Evolutionary conservation across 2,113 vertebrate genomes (phyloP), one percentile per base, ranked within the genome.

Genomic region (Engystomops pustulosus): DNA sequence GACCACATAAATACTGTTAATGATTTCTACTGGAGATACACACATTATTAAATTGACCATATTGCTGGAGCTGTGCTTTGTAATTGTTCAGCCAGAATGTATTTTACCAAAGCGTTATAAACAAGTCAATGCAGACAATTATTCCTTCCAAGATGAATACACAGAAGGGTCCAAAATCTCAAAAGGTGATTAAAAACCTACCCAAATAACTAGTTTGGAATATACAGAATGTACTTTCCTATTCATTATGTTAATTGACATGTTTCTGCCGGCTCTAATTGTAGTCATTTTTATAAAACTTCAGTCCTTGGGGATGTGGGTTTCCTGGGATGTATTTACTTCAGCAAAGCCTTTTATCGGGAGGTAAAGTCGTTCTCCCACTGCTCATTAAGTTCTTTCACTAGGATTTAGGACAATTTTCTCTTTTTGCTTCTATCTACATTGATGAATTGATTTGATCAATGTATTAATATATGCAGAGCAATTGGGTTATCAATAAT

Each of bases 231-330:
- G 32, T 69, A 17, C 67, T 34, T 80, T 68, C 60, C 20, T 11
- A 14, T 79, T 81, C 27, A 68, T 69, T 69, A 51, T 51, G 7
- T 27, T 47, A 41, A 67, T 20, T 79, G 38, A 47, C 38, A 20
- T 47, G 62, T 45, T 25, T 36, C 18, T 69, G 27, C 60, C 27
- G 44, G 10, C 62, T 36, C 30, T 65, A 80, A 49, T 80, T 70
- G 25, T 27, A 69, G 79, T 69, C 79, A 49, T 81, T 68, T 69
- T 68, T 69, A n/a, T 69, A 81, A 81, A 81, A 17, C 60, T 23
- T 12, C 47, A 60, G 30, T 47, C 55, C 17, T 12, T 7, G 7
- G 78, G 60, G 78, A 67, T 5, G 6, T 15, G 18, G n/a, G 11
- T 11, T 58, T 77, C 32, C 34, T 32, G 58, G 41, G 65, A 68